Conservation (phyloP, 2,113 vertebrate genomes). For the Cynoglossus semilaevis region DNA sequence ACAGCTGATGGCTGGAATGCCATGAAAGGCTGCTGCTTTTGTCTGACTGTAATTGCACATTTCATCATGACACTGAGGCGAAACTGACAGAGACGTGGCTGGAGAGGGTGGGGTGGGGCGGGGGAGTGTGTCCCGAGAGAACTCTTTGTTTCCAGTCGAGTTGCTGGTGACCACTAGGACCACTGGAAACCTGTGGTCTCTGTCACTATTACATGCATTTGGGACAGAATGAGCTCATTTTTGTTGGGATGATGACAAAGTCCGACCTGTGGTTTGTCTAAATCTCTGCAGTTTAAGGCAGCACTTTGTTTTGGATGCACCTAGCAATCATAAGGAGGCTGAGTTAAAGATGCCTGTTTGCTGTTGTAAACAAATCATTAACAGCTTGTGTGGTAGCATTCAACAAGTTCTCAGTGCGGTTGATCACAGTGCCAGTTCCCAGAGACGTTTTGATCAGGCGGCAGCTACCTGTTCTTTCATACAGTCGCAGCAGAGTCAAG, state of each 20-base stretch:
- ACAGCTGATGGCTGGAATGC: constrained; percentile 26
- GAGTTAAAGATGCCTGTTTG: constrained; percentile 56
- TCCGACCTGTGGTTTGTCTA: constrained; percentile 40
- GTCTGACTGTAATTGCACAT: constrained; percentile 53
- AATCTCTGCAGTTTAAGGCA: constrained; percentile 24
- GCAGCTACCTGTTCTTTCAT: constrained; percentile 34
- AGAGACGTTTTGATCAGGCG: constrained; percentile 31
- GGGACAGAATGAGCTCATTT: constrained; percentile 28
- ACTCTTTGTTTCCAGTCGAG: constrained; percentile 42
- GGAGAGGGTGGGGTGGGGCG: constrained; percentile 13
- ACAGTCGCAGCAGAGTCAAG: constrained; percentile 39
- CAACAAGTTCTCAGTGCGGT: constrained; percentile 30
- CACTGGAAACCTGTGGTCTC: constrained; percentile 23
- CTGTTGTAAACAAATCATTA: constrained; percentile 62
- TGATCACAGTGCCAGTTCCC: constrained; percentile 20
- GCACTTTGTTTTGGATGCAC: constrained; percentile 46
- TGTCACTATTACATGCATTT: constrained; percentile 43
- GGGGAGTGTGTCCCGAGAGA: constrained; percentile 40
- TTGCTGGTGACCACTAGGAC: background rate
- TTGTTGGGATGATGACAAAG: constrained; percentile 24
- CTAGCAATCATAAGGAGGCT: constrained; percentile 59
- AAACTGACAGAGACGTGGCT: constrained; percentile 50
- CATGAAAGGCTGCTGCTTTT: constrained; percentile 42
- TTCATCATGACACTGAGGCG: constrained; percentile 49
- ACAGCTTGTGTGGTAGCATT: constrained; percentile 59